phyloP scores from a whole-genome alignment of 2,888 invertebrate genomes.

The Ryuthela nishihirai region DNA sequence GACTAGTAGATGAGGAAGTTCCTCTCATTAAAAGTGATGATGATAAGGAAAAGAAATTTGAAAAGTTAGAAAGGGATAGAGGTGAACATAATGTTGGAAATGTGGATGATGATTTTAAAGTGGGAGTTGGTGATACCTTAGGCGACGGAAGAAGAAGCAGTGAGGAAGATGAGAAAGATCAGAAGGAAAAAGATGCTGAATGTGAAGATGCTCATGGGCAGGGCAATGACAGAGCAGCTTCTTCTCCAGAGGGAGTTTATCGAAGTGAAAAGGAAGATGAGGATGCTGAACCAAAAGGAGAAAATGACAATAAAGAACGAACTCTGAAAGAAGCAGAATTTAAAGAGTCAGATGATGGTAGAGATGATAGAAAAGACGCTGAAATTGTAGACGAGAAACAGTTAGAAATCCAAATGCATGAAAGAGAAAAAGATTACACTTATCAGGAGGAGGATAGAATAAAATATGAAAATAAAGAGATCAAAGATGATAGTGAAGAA shows the following conservation, averaged over 20 bases:
- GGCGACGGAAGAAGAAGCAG: slow-evolving; percentile 45
- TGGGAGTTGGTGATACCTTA: slow-evolving; percentile 4
- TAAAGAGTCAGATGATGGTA: background rate
- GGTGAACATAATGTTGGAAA: background rate
- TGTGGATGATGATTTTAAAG: slow-evolving; percentile 6
- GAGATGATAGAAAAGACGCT: background rate
- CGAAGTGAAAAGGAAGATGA: background rate
- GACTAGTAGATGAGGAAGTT: background rate
- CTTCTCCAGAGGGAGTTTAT: background rate
- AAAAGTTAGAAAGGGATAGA: background rate
- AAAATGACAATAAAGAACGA: no score
- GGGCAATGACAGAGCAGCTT: background rate
- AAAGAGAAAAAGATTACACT: slow-evolving; percentile 17
- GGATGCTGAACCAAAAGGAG: background rate
- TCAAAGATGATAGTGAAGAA: background rate
- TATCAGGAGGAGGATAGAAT: slow-evolving; percentile 1
- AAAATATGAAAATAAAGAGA: slow-evolving; percentile 14
- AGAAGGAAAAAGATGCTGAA: slow-evolving; percentile 24
- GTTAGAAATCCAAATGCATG: slow-evolving; percentile 42
- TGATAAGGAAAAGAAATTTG: background rate
- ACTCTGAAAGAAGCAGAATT: background rate
- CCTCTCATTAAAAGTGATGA: slow-evolving; percentile 1
- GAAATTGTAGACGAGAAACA: slow-evolving; percentile 4
- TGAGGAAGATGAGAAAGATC: slow-evolving; percentile 2
- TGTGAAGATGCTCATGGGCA: no score